These are phyloP conservation scores for Polydrusus cervinus DNA, from an alignment of 2,888 invertebrate species.

Conservation along the genomic window DNA sequence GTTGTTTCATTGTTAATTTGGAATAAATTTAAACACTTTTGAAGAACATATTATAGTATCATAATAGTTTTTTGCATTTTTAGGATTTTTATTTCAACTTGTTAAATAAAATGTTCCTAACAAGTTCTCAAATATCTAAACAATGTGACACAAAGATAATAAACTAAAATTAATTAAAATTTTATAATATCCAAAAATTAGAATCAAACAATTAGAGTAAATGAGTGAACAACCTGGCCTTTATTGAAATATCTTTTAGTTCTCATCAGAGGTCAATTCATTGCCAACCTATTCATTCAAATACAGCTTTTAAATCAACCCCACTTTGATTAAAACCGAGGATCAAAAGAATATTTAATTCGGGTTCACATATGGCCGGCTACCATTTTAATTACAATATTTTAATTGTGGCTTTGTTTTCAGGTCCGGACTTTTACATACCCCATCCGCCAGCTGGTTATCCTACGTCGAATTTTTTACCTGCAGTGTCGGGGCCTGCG, in stretches of 20 bases:
- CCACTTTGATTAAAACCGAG: slow-evolving; percentile 51
- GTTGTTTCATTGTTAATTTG: no score
- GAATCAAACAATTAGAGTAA: no score
- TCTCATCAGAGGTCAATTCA: slow-evolving; percentile 40
- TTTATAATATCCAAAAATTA: no score
- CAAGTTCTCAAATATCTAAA: no score
- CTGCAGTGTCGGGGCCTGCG: slow-evolving; percentile 54
- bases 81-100: no score
- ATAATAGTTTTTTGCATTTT: no score
- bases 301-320: slow-evolving; percentile 52
- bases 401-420: slow-evolving; percentile 53
- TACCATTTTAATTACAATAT: slow-evolving; percentile 50
- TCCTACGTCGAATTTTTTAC: slow-evolving; percentile 64
- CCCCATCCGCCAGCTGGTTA: slow-evolving; percentile 70
- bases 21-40: no score
- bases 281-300: slow-evolving; percentile 48
- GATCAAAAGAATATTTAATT: slow-evolving; percentile 55
- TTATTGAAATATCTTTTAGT: slow-evolving; percentile 34
- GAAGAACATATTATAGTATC: no score
- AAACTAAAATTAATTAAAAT: no score
- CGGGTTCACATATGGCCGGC: slow-evolving; percentile 49
- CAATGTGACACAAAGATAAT: no score
- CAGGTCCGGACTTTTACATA: slow-evolving; percentile 60
- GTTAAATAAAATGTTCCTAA: no score
- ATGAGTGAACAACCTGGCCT: not conserved